Evolutionary conservation across 2,797 vertebrate species (phyloP).

Genomic region (Mus minutoides): DNA sequence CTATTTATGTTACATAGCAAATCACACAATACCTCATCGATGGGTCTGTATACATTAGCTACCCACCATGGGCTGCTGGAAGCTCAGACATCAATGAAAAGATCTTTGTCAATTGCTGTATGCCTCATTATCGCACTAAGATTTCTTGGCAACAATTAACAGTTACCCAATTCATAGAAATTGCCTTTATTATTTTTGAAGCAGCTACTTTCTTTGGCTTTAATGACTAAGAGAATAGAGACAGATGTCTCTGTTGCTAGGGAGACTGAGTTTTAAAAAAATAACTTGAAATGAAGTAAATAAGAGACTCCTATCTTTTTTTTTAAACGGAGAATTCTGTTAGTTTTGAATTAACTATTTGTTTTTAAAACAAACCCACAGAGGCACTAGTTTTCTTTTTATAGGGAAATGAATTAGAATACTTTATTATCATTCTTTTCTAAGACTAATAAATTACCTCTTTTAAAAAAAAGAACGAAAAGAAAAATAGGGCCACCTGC

Average conservation of each 20-base stretch:
- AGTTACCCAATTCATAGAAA: conserved; percentile 86
- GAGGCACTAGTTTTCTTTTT: conserved; percentile 74
- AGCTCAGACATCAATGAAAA: conserved; percentile 84
- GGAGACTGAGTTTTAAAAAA: conserved; percentile 84
- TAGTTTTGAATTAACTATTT: conserved; percentile 82
- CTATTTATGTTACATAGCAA: conserved; percentile 76
- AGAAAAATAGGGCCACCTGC: conserved; percentile 71
- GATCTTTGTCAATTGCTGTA: conserved; percentile 85
- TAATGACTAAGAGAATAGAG: conserved; percentile 89
- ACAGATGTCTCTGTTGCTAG: conserved; percentile 89
- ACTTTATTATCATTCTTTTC: conserved; percentile 65
- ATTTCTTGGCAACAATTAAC: conserved; percentile 88
- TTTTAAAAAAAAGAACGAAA: conserved; percentile 24
- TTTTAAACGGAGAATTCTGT: conserved; percentile 79
- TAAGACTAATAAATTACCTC: conserved; percentile 71
- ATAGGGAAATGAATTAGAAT: conserved; percentile 64
- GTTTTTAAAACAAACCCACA: conserved; percentile 82
- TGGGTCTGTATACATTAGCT: conserved; percentile 81
- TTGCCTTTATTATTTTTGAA: conserved; percentile 88
- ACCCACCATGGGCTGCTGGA: conserved; percentile 83
- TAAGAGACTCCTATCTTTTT: conserved; percentile 84
- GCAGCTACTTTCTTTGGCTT: conserved; percentile 87
- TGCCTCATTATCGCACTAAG: conserved; percentile 86
- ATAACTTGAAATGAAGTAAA: conserved; percentile 84
- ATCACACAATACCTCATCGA: conserved; percentile 71